Evolutionary conservation across 2,113 vertebrate genomes (phyloP), one percentile per base, ranked within the genome.

Genomic region (Triplophysa rosa): DNA sequence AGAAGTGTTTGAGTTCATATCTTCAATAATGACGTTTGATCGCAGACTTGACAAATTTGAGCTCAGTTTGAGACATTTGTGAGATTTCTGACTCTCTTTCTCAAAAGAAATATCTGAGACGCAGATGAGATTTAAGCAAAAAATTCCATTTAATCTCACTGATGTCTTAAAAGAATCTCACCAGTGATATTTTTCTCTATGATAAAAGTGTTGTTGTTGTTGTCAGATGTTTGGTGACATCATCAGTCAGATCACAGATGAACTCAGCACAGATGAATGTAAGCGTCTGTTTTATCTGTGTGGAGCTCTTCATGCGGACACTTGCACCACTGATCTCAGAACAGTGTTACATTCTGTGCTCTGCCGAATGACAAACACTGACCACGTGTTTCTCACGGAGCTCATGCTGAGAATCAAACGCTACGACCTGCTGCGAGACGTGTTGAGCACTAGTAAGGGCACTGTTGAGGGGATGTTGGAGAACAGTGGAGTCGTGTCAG

Each of bases 361-460:
- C 56, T 17, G n/a, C n/a, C 14, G 42, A 2, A 52, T 17, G 0
- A 73, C 83, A 1, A 10, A 45, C 33, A 42, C 67, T 0, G 71
- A 83, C 0, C 0, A 54, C 0, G 12, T 69, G 21, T 78, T 89
- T 2, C 85, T 98, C 65, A 80, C 80, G 0, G 95, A 96, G 82
- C 87, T 98, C 37, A 61, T 97, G 24, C 89, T 91, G 71, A 87
- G 87, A 52, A 78, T 98, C 40, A 92, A 88, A 59, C 94, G 96
- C 1, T 95, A 94, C 77, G 97, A 99, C 73, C 88, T 99, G 69
- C 86, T 98, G 23, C 93, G 84, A 65, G 90, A 81, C 37, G 80
- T 95, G 33, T 84, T 92, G 76, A 86, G 92, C 17, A 89, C 81
- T 61, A 93, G 88, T 83, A 93, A 78, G 42, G 70, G 54, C 0